Conservation (phyloP, 2,888 invertebrate species). For the Cerastis rubricosa region DNA sequence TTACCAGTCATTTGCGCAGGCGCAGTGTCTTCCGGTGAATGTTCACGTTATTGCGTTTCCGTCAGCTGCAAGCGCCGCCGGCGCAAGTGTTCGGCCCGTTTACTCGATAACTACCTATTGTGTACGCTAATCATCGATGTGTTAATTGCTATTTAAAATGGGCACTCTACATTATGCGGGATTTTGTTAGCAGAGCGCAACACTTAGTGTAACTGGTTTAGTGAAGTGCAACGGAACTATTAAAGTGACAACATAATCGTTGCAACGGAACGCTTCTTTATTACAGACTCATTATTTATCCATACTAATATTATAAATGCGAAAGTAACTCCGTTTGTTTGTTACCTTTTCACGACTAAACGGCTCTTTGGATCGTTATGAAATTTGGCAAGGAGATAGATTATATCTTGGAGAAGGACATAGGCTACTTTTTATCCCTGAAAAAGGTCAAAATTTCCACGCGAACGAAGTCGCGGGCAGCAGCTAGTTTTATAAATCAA, state of each 20-base stretch:
- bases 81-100: conserved; percentile 65
- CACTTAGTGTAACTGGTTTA: conserved; percentile 33
- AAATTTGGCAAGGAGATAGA: too few relatives aligned
- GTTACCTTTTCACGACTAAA: too few relatives aligned
- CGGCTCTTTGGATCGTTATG: too few relatives aligned
- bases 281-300: neutral
- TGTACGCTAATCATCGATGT: conserved; percentile 66
- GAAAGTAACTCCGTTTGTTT: too few relatives aligned
- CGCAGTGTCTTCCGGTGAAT: conserved; percentile 72
- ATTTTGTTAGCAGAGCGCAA: conserved; percentile 47
- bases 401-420: too few relatives aligned
- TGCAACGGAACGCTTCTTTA: conserved; percentile 27
- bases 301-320: too few relatives aligned
- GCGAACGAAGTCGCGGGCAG: too few relatives aligned
- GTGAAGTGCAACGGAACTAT: conserved; percentile 50
- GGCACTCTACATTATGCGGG: conserved; percentile 52
- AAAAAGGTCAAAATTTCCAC: too few relatives aligned
- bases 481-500: too few relatives aligned
- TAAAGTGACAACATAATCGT: conserved; percentile 42
- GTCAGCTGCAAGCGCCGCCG: conserved; percentile 64
- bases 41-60: conserved; percentile 71
- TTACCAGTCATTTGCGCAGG: conserved; percentile 59
- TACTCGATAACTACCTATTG: conserved; percentile 68
- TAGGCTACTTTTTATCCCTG: too few relatives aligned
- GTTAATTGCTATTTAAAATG: conserved; percentile 66